Conservation (phyloP, 2,797 vertebrate genomes). For the Eupleurogrammus muticus region DNA sequence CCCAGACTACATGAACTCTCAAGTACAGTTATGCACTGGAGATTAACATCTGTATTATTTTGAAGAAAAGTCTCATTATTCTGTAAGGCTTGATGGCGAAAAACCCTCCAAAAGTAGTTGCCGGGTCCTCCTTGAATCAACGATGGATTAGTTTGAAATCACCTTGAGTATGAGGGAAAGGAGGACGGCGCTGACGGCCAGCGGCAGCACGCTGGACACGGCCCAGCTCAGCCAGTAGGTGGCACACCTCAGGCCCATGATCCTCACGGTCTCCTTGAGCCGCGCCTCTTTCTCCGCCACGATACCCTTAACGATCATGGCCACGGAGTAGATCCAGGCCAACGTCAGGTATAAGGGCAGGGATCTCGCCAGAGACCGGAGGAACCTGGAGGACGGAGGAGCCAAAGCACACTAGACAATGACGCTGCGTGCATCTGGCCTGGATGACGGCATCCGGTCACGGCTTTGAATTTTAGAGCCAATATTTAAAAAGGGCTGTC, state of each 20-base stretch:
- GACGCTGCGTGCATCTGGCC: conserved; percentile 1
- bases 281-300: conserved; percentile 96
- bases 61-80: conserved; percentile 19
- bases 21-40: conserved; percentile 12
- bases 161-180: conserved; percentile 94
- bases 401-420: conserved; percentile 38
- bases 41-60: conserved; percentile 23
- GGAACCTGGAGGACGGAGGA: conserved; percentile 84
- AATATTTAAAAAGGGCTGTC: no score
- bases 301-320: conserved; percentile 93
- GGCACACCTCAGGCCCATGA: conserved; percentile 91
- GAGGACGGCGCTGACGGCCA: conserved; percentile 87
- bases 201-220: conserved; percentile 88
- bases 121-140: conserved; percentile 63
- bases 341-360: conserved; percentile 96
- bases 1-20: conserved; percentile 21
- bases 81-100: background rate
- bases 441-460: background rate
- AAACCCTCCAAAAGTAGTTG: conserved; percentile 58
- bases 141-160: conserved; percentile 74
- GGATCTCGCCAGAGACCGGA: conserved; percentile 89
- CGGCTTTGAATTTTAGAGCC: no score
- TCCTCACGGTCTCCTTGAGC: conserved; percentile 94
- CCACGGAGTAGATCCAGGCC: conserved; percentile 98
- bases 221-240: conserved; percentile 98